phyloP scores from a whole-genome alignment of 2,113 vertebrate species.

The Arothron firmamentum region DNA sequence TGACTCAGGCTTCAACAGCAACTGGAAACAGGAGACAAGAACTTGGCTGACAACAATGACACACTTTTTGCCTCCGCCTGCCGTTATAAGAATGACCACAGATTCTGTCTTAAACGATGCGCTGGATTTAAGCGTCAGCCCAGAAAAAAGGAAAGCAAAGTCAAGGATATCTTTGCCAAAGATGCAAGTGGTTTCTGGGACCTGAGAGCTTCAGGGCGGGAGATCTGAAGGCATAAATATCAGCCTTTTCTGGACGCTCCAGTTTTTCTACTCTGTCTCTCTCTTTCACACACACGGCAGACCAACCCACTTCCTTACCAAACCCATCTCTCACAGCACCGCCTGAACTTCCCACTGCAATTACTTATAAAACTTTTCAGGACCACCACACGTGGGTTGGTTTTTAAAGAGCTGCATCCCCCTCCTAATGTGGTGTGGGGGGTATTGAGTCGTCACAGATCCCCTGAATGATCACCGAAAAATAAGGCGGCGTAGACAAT shows the following conservation, averaged over 20 bases:
- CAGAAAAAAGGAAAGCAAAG: background rate
- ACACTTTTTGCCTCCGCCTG: conserved; percentile 41
- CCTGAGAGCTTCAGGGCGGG: background rate
- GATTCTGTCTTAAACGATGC: conserved; percentile 64
- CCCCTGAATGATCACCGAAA: conserved; percentile 82
- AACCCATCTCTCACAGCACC: conserved; percentile 70
- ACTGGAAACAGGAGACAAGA: conserved; percentile 63
- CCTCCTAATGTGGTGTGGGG: conserved; percentile 75
- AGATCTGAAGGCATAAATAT: conserved; percentile 58
- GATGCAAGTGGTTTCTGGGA: conserved; percentile 50
- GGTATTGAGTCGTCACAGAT: conserved; percentile 84
- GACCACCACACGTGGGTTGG: conserved; percentile 78
- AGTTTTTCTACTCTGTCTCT: conserved; percentile 69
- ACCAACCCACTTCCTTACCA: conserved; percentile 80
- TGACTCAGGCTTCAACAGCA: conserved; percentile 63
- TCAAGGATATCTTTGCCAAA: background rate
- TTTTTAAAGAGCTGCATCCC: conserved; percentile 80
- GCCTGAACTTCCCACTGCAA: conserved; percentile 81
- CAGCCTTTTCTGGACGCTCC: conserved; percentile 66
- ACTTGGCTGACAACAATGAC: conserved; percentile 43
- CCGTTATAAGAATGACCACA: conserved; percentile 61
- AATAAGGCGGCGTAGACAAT: conserved; percentile 81
- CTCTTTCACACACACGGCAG: conserved; percentile 73
- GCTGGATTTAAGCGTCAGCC: conserved; percentile 61
- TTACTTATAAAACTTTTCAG: conserved; percentile 85